Evolutionary conservation across 2,888 invertebrate species (phyloP).

Genomic region (Eustalomyia histrio): DNA sequence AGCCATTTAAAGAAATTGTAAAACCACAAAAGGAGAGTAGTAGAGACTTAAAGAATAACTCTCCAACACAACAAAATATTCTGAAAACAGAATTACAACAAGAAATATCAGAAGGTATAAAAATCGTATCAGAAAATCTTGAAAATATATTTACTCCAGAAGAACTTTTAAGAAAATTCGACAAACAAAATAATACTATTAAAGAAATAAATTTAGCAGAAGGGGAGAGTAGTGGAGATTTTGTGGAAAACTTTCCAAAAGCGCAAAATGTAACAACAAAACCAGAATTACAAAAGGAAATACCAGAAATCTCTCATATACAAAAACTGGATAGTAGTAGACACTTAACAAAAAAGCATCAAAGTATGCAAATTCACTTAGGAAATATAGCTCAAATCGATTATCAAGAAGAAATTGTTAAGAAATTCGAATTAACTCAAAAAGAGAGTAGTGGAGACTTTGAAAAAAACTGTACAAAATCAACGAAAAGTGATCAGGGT

Average conservation of each 20-base stretch:
- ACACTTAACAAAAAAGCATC: not conserved
- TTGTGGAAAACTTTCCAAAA: not conserved
- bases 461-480: not conserved
- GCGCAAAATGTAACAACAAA: not conserved
- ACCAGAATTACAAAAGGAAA: not conserved
- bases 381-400: not conserved
- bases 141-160: not conserved
- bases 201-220: not conserved
- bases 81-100: not conserved
- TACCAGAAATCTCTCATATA: not conserved
- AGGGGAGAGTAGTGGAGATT: not conserved
- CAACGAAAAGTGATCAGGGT: not conserved
- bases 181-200: not conserved
- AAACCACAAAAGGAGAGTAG: not conserved
- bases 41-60: not conserved
- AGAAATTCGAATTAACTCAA: not conserved
- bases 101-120: not conserved
- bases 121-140: not conserved
- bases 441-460: not conserved
- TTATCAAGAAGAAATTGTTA: not conserved
- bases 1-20: not conserved
- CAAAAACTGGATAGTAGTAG: not conserved
- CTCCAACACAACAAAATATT: not conserved
- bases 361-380: not conserved
- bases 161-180: not conserved